Conservation (phyloP, 2,113 vertebrate genomes). For the Maccullochella peelii region DNA sequence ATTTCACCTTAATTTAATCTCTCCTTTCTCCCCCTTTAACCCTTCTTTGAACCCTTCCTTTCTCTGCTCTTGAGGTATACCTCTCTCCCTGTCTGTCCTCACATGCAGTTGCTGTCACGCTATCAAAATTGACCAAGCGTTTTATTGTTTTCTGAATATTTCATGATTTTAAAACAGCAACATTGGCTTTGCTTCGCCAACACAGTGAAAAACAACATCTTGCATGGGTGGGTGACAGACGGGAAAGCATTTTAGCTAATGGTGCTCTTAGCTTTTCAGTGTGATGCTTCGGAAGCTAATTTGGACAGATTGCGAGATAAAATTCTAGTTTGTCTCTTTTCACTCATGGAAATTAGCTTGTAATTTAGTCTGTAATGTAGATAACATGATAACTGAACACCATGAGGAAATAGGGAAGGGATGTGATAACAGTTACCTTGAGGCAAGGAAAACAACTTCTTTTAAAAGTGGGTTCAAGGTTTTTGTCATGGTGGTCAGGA, state of each 20-base stretch:
- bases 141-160: slow-evolving; percentile 23
- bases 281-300: background rate
- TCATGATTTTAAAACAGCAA: background rate
- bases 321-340: background rate
- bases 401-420: background rate
- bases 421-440: background rate
- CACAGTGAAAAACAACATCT: background rate
- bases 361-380: background rate
- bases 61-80: background rate
- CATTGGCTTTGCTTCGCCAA: background rate
- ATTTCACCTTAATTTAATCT: slow-evolving; percentile 1
- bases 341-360: background rate
- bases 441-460: background rate
- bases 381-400: background rate
- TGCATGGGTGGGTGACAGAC: background rate
- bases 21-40: background rate
- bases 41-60: background rate
- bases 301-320: background rate
- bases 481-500: background rate
- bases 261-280: background rate
- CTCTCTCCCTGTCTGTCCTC: background rate
- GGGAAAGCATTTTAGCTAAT: background rate
- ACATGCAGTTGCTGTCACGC: background rate
- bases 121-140: background rate
- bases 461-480: background rate